Base-by-base conservation (phyloP, 2,113 vertebrate genomes). In the Microtus oregoni region DNA sequence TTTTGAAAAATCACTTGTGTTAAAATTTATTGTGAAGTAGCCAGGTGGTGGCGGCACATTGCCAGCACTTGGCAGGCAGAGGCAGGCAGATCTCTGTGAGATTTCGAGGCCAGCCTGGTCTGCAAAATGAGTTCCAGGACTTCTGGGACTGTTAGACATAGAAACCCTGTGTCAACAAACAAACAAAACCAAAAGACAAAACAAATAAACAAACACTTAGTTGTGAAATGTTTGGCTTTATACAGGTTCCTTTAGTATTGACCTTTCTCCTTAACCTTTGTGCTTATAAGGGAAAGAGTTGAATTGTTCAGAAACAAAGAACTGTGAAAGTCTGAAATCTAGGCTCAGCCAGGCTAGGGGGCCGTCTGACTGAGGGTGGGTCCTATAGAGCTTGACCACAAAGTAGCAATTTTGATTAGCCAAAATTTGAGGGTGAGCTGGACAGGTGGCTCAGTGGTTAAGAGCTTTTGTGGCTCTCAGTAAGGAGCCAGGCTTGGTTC, bases 1-100 rank as follows among this genome's bases (percentile, higher is more conserved):
- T 52, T 91, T 95, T 91, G 89, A 89, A 89, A 96, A 96, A 47
- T 89, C 75, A 72, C 28, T 50, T 86, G 0, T 76, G 58, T 95
- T 81, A 90, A 70, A 95, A 67, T 95, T 73, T 11, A 73, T 50
- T 73, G 10, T 90, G 35, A 89, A 86, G 47, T 91, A 72, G 70
- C 30, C 67, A 6, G 67, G 30, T 5, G 30, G 30, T 72, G 70
- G 35, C n/a, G 7, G 70, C 7, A 11, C 70, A 72, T 35, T n/a
- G 70, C 17, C 70, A 72, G 35, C 70, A 72, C 35, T 72, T 4
- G 17, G 70, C 7, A n/a, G 32, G 19, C 70, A 38, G 70, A 73
- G 35, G 70, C 70, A 73, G 35, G 70, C 1, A 0, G 70, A 73
- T 73, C 70, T 73, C 70, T 38, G 70, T 72, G 70, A 72, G 70